Evolutionary conservation across 2,888 invertebrate genomes (phyloP).

Genomic region (Spodoptera picta): DNA sequence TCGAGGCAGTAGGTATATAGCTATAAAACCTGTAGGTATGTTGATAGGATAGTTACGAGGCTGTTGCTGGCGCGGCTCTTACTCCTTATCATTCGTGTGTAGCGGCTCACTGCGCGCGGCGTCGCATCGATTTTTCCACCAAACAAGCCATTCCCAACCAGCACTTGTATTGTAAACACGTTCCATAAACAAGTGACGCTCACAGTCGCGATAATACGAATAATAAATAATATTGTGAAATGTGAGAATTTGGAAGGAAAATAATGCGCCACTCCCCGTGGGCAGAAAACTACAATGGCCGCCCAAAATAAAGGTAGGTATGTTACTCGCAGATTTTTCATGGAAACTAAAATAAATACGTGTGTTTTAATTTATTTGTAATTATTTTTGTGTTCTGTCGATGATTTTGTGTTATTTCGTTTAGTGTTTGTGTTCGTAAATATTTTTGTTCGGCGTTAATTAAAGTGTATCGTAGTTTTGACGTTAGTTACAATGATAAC

Average conservation of each 20-base stretch:
- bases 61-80: conserved; percentile 63
- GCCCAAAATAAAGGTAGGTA: conserved; percentile 84
- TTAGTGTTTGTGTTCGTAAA: conserved; percentile 18
- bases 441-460: conserved; percentile 39
- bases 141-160: conserved; percentile 81
- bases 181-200: conserved; percentile 66
- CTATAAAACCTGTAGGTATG: conserved; percentile 54
- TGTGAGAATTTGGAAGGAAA: conserved; percentile 72
- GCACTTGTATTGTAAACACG: conserved; percentile 82
- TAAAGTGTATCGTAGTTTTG: conserved; percentile 67
- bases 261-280: conserved; percentile 75
- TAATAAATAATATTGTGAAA: conserved; percentile 64
- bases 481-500: conserved; percentile 70
- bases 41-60: conserved; percentile 52
- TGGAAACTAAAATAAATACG: conserved; percentile 49
- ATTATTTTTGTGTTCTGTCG: neutral
- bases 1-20: conserved; percentile 22
- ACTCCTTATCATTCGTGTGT: conserved; percentile 77
- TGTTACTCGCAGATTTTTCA: conserved; percentile 57
- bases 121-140: conserved; percentile 84
- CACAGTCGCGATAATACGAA: conserved; percentile 49
- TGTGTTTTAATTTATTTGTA: neutral
- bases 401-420: neutral
- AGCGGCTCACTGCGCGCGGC: conserved; percentile 81
- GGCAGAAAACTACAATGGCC: conserved; percentile 75